phyloP scores from a whole-genome alignment of 2,797 vertebrate genomes.

The Hapalemur alaotrensis region DNA sequence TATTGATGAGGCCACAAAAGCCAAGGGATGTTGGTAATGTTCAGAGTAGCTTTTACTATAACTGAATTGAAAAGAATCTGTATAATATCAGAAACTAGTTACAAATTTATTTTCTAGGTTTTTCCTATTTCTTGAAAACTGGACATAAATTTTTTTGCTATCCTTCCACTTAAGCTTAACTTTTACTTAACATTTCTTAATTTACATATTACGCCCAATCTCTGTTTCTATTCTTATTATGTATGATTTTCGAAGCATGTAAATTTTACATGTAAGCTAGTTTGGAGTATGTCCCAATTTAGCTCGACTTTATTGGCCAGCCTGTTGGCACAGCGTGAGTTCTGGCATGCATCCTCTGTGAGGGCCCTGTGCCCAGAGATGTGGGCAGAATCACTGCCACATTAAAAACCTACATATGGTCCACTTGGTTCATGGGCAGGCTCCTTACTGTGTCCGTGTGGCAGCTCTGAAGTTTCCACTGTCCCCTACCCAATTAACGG shows the following conservation, averaged over 20 bases:
- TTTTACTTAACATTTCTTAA: neutral
- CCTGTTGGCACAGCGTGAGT: neutral
- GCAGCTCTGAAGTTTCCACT: neutral
- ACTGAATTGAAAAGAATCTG: neutral
- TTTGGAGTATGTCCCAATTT: neutral
- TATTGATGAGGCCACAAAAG: neutral
- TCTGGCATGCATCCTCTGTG: neutral
- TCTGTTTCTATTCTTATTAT: neutral
- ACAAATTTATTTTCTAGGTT: neutral
- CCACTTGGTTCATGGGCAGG: neutral
- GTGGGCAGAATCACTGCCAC: neutral
- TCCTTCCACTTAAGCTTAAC: neutral
- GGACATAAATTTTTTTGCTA: neutral
- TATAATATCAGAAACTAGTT: neutral
- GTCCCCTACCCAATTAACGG: neutral
- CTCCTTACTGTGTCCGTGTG: neutral
- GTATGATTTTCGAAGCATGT: neutral
- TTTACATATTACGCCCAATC: neutral
- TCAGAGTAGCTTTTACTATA: neutral
- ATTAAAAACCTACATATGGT: neutral
- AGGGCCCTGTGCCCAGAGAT: neutral
- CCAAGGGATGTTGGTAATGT: neutral
- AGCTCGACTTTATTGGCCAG: neutral
- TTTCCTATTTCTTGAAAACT: conserved; percentile 1
- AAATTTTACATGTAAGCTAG: neutral